Evolutionary conservation across 1,140 invertebrate species (phyloP), one percentile per base, ranked within the genome.

Genomic region (Cheumatopsyche charites): DNA sequence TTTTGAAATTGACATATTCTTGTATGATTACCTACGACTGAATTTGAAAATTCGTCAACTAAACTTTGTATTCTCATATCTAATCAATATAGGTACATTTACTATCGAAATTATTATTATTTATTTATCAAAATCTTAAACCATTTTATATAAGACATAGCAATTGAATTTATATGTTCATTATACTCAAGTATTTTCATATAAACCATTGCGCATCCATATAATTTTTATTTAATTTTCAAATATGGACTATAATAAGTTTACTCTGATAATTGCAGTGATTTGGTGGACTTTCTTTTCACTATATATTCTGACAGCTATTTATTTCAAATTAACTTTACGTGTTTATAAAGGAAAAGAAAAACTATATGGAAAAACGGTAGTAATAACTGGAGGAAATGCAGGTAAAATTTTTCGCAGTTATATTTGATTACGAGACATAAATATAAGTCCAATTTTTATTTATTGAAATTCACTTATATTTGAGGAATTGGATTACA

Each of bases 361-460:
- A 2, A 76, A 85, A 70, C 80, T 80, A 13, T 83, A 87, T 69
- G 87, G 85, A 1, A 94, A 94, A 85, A 87, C 92, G n/a, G 85
- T 89, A 1, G 88, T 96, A 67, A 82, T 96, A 1, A 95, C 94
- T 13, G 94, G 94, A 52, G 87, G 90, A 0, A 95, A 93, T 82
- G 88, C 88, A 52, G 94, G 94, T 73, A 68, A 77, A 86, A 73
- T 84, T 88, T 36, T 91, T 90, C 21, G 4, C 13, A n/a, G 13
- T 55, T 55, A 17, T 4, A 21, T 55, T 17, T 55, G 21, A 55
- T 55, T 9, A 21, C 15, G 12, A 23, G 17, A 12, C 4, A 21
- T 55, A 55, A 1, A 55, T 4, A 19, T 36, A 55, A 55, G 17
- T 55, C 4, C 1, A 21, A 15, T 9, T 11, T 49, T 49, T 4